phyloP scores from a whole-genome alignment of 2,888 invertebrate genomes.

The Agrypnus murinus region DNA sequence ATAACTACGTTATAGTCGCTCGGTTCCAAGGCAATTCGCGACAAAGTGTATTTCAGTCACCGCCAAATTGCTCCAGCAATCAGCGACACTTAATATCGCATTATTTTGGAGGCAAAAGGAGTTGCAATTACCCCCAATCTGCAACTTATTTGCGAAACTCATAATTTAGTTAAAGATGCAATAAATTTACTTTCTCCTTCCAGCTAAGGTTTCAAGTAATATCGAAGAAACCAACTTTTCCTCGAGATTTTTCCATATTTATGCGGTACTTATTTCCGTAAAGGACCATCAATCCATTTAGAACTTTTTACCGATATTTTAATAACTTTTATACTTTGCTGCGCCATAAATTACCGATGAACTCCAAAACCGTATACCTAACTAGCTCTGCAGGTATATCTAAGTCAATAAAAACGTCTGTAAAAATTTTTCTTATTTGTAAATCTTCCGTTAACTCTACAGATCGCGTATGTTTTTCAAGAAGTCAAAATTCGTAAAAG shows the following conservation, averaged over 20 bases:
- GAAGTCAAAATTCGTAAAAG: conserved; percentile 35
- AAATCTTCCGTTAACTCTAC: conserved; percentile 26
- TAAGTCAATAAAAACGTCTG: conserved; percentile 24
- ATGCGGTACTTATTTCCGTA: conserved; percentile 26
- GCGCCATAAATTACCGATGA: conserved; percentile 25
- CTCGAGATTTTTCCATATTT: conserved; percentile 29
- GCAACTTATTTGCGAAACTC: conserved; percentile 12
- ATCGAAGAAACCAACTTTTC: conserved; percentile 20
- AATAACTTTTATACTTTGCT: conserved; percentile 35
- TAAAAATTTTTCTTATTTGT: conserved; percentile 34
- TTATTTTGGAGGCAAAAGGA: conserved; percentile 3
- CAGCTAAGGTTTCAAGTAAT: background rate
- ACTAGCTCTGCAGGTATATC: conserved; percentile 14
- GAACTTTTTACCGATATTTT: conserved; percentile 34
- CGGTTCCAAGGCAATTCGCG: background rate
- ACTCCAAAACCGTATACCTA: conserved; percentile 15
- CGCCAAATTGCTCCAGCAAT: conserved; percentile 11
- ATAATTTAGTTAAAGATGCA: conserved; percentile 17
- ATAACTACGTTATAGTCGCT: conserved; percentile 15
- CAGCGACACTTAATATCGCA: conserved; percentile 1
- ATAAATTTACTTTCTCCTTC: conserved; percentile 22
- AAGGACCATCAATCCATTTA: conserved; percentile 32
- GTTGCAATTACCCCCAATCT: conserved; percentile 14
- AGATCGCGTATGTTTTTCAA: conserved; percentile 27
- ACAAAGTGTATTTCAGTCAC: conserved; percentile 5